Evolutionary conservation across 2,888 invertebrate genomes (phyloP), one percentile per base, ranked within the genome.

Genomic region (Schizotus pectinicornis): DNA sequence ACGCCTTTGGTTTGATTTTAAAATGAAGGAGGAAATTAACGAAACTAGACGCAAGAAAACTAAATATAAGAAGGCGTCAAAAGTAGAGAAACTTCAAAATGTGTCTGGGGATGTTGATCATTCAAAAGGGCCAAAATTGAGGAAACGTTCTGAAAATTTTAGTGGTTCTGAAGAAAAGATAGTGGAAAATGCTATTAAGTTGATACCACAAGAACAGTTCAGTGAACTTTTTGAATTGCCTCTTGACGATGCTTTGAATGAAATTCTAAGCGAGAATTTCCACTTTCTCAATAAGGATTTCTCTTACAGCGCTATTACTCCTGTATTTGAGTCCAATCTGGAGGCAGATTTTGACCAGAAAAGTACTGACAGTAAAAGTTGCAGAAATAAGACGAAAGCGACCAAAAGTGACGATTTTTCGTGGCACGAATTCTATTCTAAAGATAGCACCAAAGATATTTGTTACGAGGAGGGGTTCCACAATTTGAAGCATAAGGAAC

Each of bases 241-340:
- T 1, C 38, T 22, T n/a, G 48, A 48, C 6, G 12, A 50, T 7
- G 43, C 54, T 6, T 32, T 59, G 2, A 42, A 59, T 8, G 49
- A 55, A 8, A 47, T 59, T 2, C 8, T 59, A 9, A 47, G 35
- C n/a, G 56, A 59, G 45, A 59, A 59, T 31, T 39, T 46, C 11
- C 33, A 52, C 13, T 59, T 59, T 14, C 22, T 59, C 5, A 33
- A 59, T 8, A 59, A 56, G 22, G 55, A 59, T 47, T 59, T 59
- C 9, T 55, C 59, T 0, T 46, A 33, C 6, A 22, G 7, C 12
- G 35, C 34, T 7, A 38, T 1, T 34, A 30, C 31, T 12, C 0
- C 30, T 37, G 12, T 45, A 32, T 39, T 13, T 41, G 32, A 22
- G 5, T 22, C 22, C 5, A 22, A 22, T 22, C 22, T 22, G 1